A percentile compares a stretch with the other conserved stretches of the same genome.
Conservation (phyloP, 2,888 invertebrate genomes). For the Noctua pronuba region DNA sequence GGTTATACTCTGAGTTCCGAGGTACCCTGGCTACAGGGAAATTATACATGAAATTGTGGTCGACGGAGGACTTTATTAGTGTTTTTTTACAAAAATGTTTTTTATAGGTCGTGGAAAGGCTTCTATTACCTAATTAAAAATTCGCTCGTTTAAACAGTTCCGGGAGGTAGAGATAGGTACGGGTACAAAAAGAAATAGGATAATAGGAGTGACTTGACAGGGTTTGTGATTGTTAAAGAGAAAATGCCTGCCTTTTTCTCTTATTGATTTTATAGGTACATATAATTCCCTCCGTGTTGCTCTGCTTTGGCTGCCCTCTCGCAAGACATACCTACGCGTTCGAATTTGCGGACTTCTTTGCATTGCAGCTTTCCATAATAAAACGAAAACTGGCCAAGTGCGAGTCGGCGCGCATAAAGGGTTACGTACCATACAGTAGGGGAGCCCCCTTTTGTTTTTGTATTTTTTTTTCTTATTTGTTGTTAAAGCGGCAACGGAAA, state of each 20-base stretch:
- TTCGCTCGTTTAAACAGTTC: neutral
- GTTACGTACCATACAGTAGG: too few relatives aligned
- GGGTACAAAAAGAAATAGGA: too few relatives aligned
- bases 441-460: too few relatives aligned
- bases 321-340: neutral
- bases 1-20: neutral
- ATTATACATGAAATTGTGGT: too few relatives aligned
- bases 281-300: neutral
- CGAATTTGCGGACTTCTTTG: neutral
- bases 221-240: neutral
- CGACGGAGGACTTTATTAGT: neutral
- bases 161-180: neutral
- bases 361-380: neutral
- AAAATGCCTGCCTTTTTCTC: neutral
- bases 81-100: too few relatives aligned
- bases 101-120: too few relatives aligned
- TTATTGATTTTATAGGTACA: conserved; percentile 1
- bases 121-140: neutral
- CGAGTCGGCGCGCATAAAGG: too few relatives aligned
- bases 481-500: too few relatives aligned
- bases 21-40: neutral
- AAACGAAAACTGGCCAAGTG: too few relatives aligned
- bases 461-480: too few relatives aligned
- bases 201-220: too few relatives aligned
- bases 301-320: neutral